Percentiles rank a stretch among this genome's conserved stretches.
Conservation (phyloP, 2,888 invertebrate species). For the Agrilus mali region DNA sequence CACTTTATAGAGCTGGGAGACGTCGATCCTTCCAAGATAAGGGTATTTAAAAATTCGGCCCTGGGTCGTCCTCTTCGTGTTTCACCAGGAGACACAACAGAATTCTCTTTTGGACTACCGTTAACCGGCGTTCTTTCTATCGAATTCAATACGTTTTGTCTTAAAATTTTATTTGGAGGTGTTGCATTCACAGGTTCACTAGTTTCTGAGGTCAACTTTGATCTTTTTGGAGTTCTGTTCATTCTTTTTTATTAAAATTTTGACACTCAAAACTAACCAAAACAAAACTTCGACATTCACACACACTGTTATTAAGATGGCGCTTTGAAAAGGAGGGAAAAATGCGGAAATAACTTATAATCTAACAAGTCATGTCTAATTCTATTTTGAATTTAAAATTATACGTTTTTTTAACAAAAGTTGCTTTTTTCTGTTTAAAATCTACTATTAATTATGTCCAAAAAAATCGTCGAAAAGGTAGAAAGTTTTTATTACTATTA, state of each 20-base stretch:
- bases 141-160: slow-evolving; percentile 11
- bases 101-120: slow-evolving; percentile 14
- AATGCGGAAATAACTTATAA: too few relatives aligned
- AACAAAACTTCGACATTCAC: slow-evolving; percentile 14
- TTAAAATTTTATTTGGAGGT: slow-evolving; percentile 12
- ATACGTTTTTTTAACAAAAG: too few relatives aligned
- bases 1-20: slow-evolving; percentile 60
- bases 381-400: too few relatives aligned
- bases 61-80: slow-evolving; percentile 54
- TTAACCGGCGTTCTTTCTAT: slow-evolving; percentile 16
- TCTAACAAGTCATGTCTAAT: too few relatives aligned
- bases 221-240: slow-evolving; percentile 16
- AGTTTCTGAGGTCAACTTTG: slow-evolving; percentile 10
- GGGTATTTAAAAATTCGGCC: slow-evolving; percentile 52
- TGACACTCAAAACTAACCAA: slow-evolving; percentile 10
- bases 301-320: slow-evolving; percentile 14
- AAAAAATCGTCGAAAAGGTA: too few relatives aligned
- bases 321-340: slow-evolving; percentile 17
- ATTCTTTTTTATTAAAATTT: slow-evolving; percentile 13
- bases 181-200: slow-evolving; percentile 9
- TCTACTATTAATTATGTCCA: too few relatives aligned
- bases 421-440: too few relatives aligned
- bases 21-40: slow-evolving; percentile 57
- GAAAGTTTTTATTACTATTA: too few relatives aligned
- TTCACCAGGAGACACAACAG: slow-evolving; percentile 26